These are phyloP conservation scores for Thalassoma bifasciatum DNA, from an alignment of 2,113 vertebrate genomes.

Conservation along the genomic window DNA sequence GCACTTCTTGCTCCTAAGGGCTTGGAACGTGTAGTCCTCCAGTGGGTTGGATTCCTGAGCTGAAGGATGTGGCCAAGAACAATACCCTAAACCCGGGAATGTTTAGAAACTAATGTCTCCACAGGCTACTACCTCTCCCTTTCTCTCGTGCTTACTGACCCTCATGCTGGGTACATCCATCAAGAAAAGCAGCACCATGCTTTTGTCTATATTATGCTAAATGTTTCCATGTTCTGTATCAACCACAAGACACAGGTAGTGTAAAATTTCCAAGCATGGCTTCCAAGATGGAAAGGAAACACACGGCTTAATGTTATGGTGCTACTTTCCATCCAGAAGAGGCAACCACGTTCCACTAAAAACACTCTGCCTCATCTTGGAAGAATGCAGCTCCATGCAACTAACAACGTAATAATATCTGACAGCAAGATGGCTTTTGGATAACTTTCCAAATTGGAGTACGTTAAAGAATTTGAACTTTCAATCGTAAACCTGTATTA, in stretches of 20 bases:
- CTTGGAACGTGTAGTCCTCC: conserved; percentile 54
- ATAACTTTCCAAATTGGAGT: conserved; percentile 39
- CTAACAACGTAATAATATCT: conserved; percentile 64
- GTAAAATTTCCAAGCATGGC: conserved; percentile 51
- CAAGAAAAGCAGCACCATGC: conserved; percentile 36
- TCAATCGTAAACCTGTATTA: neutral
- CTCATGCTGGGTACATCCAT: conserved; percentile 54
- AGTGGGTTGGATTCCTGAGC: conserved; percentile 60
- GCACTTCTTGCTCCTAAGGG: conserved; percentile 60
- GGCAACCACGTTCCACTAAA: conserved; percentile 68
- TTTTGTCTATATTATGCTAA: conserved; percentile 55
- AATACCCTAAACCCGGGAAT: conserved; percentile 68
- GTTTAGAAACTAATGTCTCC: conserved; percentile 61
- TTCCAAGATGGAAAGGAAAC: conserved; percentile 65
- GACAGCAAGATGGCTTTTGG: conserved; percentile 58
- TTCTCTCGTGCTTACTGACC: conserved; percentile 50
- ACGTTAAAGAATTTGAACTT: conserved; percentile 30
- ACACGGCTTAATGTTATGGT: conserved; percentile 60
- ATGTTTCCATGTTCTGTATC: conserved; percentile 59
- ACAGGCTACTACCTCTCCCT: conserved; percentile 44
- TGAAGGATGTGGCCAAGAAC: conserved; percentile 63
- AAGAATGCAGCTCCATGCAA: conserved; percentile 64
- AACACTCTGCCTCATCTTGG: conserved; percentile 68
- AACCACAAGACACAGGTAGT: conserved; percentile 61
- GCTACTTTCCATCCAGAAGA: conserved; percentile 59